Evolutionary conservation across 2,797 vertebrate genomes (phyloP).

Genomic region (Gymnoscopelus microlampas): DNA sequence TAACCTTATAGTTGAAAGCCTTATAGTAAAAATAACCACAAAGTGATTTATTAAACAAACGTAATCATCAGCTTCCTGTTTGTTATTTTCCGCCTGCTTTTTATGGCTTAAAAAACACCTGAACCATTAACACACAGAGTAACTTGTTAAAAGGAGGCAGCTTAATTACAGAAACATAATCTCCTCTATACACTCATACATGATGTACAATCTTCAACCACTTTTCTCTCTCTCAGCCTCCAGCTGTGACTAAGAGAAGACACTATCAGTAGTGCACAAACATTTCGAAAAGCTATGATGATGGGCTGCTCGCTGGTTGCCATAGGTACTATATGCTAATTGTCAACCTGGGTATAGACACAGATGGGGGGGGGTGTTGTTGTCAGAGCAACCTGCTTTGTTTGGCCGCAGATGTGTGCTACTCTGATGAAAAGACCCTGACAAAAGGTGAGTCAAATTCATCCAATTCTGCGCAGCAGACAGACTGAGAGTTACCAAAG

Average conservation of each 20-base stretch:
- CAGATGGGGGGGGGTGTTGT: conserved; percentile 27
- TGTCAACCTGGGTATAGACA: conserved; percentile 67
- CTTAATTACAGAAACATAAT: conserved; percentile 44
- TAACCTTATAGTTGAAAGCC: conserved; percentile 19
- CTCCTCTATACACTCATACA: conserved; percentile 31
- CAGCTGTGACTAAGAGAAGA: conserved; percentile 73
- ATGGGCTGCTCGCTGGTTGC: conserved; percentile 65
- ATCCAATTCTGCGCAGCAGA: conserved; percentile 20
- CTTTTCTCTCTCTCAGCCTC: conserved; percentile 71
- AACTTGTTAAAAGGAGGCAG: conserved; percentile 25
- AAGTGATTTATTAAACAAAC: conserved; percentile 17
- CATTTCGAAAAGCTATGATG: conserved; percentile 72
- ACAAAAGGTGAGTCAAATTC: conserved; percentile 26
- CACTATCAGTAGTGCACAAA: conserved; percentile 64
- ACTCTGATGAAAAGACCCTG: conserved; percentile 77
- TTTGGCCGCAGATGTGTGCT: conserved; percentile 63
- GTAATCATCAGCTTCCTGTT: conserved; percentile 13
- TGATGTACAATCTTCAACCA: conserved; percentile 50
- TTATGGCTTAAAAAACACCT: conserved; percentile 21
- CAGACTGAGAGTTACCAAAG: conserved; percentile 20
- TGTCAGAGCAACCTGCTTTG: conserved; percentile 54
- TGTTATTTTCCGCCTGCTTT: conserved; percentile 5
- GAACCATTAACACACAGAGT: conserved; percentile 5
- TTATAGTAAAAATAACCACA: conserved; percentile 33
- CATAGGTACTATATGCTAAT: conserved; percentile 74